Base-by-base conservation (phyloP, 2,797 vertebrate genomes). In the Centroberyx gerrardi region DNA sequence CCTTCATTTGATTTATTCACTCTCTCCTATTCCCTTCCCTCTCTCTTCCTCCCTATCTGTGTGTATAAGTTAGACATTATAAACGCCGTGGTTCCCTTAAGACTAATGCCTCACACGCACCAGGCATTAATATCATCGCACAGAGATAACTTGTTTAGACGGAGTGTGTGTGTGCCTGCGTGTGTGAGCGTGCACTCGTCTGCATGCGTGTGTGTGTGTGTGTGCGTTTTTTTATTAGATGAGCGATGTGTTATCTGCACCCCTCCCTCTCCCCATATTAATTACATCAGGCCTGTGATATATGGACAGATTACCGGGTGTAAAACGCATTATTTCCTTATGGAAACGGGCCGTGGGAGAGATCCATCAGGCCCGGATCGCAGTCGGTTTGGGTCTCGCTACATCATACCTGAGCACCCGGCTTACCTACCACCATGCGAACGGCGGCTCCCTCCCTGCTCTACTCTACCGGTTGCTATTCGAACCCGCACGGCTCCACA, bases 231-330 rank as follows among this genome's bases (percentile, higher is more conserved):
- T 69, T 72, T 56, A 83, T 81, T 68, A 87, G 67, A 76, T 80
- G 86, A 81, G 74, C 84, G 72, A 86, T 76, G 68, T 85, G 84
- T 71, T 84, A 76, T 78, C 73, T 64, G 67, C 65, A n/a, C 55
- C 48, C 54, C 69, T 49, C 62, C n/a, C 59, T 71, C 67, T 49
- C 40, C 31, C 33, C 54, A 72, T 82, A 87, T 90, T 93, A 94
- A 95, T 93, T 88, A 82, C 78, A 92, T 93, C 86, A 89, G 74
- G 63, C 70, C 66, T 42, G 80, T 93, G 93, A 93, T 94, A 88
- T 90, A 95, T 93, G 92, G 85, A 86, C 83, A 87, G 90, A 93
- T 94, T 92, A 93, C 63, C 13, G 78, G 58, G 51, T 87, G 81
- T 90, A 90, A 92, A 93, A 90, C 42, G 53, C 70, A 92, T 93